These are phyloP conservation scores for Sebastes itinus DNA, from an alignment of 2,797 vertebrate genomes.

Conservation along the genomic window DNA sequence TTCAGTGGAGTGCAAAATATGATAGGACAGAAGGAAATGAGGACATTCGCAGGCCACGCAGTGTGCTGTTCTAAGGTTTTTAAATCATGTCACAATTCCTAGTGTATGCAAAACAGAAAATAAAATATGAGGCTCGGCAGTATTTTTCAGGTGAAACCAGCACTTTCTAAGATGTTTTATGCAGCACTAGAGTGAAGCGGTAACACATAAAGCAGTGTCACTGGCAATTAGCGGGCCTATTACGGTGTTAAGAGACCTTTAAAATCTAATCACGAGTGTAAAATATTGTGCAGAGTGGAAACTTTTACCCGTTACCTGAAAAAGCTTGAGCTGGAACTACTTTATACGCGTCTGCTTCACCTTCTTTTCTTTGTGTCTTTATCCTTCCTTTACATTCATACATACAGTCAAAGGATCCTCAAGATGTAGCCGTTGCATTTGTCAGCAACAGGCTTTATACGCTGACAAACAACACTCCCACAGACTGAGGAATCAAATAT, in stretches of 20 bases:
- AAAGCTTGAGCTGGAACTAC: not conserved
- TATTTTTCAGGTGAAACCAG: conserved; percentile 14
- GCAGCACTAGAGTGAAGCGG: not conserved
- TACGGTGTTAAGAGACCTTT: not conserved
- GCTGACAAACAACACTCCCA: not conserved
- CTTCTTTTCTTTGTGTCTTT: not conserved
- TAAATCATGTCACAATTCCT: conserved; percentile 46
- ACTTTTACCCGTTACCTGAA: not conserved
- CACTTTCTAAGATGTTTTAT: not conserved
- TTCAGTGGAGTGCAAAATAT: conserved; percentile 21
- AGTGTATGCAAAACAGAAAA: conserved; percentile 32
- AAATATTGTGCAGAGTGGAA: not conserved
- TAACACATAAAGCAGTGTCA: not conserved
- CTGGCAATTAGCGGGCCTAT: not conserved
- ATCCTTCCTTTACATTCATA: not conserved
- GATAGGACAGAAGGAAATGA: conserved; percentile 20
- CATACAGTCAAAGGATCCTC: not conserved
- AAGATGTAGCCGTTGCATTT: not conserved
- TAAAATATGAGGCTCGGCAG: conserved; percentile 4
- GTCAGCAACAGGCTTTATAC: not conserved
- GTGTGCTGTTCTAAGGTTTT: conserved; percentile 22
- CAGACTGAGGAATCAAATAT: not conserved
- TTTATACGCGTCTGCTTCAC: not conserved
- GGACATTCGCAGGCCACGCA: not conserved
- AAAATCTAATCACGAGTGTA: not conserved